Percentiles rank a stretch among this genome's conserved stretches.
Evolutionary conservation across 1,140 invertebrate species (phyloP).

Genomic region (Grapholita molesta): DNA sequence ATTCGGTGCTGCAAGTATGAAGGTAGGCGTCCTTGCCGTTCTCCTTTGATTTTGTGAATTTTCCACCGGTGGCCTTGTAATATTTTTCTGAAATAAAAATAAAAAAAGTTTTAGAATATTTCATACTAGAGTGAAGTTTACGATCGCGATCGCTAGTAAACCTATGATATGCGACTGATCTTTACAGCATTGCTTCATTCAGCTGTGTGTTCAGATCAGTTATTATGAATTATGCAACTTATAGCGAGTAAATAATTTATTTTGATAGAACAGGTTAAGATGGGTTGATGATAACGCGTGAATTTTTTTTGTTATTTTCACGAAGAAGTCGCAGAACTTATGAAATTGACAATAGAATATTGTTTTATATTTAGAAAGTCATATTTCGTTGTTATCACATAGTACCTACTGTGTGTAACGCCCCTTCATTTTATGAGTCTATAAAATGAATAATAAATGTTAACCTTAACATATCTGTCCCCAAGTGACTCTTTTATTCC

Average conservation of each 20-base stretch:
- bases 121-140: no score
- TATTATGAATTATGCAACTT: no score
- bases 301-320: no score
- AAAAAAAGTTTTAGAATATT: neutral
- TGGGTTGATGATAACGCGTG: no score
- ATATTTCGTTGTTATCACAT: neutral
- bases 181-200: no score
- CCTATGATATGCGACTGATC: no score
- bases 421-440: neutral
- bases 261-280: no score
- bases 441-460: neutral
- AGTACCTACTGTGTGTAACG: neutral
- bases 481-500: neutral
- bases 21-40: conserved; percentile 56
- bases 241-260: no score
- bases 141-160: no score
- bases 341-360: no score
- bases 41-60: conserved; percentile 64
- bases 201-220: no score
- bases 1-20: conserved; percentile 55
- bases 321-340: no score
- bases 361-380: neutral
- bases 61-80: conserved; percentile 61
- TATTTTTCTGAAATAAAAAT: conserved; percentile 58
- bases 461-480: neutral